These are phyloP conservation scores for Trachythela sp. DNA, from an alignment of 64 coral and sea anemone genomes.

Conservation along the genomic window DNA sequence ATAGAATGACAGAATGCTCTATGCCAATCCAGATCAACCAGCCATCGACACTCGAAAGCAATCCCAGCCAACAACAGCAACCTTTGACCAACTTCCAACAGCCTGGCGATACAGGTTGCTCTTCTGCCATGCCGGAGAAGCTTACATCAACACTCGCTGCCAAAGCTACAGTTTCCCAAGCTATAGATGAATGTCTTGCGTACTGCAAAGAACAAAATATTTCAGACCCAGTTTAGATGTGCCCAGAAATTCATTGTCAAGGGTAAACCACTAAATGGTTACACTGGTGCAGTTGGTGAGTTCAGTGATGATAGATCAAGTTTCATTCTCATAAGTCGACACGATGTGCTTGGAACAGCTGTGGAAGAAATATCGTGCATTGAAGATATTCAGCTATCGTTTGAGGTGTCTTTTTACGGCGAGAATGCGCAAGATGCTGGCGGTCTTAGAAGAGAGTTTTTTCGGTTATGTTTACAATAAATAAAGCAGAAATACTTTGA, in stretches of 20 bases:
- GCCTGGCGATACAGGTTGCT: not conserved
- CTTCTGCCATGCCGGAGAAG: not conserved
- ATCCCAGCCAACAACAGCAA: not conserved
- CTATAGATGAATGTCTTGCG: not conserved
- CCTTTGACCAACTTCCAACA: not conserved
- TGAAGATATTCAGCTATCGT: slow-evolving; percentile 21
- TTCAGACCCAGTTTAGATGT: not conserved
- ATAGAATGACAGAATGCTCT: not conserved
- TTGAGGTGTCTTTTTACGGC: slow-evolving; percentile 33
- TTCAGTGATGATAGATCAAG: not conserved
- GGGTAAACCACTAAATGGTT: not conserved
- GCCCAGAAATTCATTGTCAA: not conserved
- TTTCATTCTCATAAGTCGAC: too few species aligned
- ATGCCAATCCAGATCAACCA: too few species aligned
- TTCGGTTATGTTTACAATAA: slow-evolving; percentile 19
- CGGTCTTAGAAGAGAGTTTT: slow-evolving; percentile 21
- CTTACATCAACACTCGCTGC: not conserved
- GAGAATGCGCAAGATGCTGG: slow-evolving; percentile 21
- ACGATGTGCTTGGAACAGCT: not conserved
- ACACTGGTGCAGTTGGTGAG: not conserved
- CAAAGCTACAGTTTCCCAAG: not conserved
- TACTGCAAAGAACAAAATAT: slow-evolving; percentile 13
- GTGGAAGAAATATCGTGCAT: not conserved
- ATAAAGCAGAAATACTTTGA: slow-evolving; percentile 41
- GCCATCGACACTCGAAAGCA: not conserved